Evolutionary conservation across 2,113 vertebrate species (phyloP), one percentile per base, ranked within the genome.

Genomic region (Herpetotheres cachinnans): DNA sequence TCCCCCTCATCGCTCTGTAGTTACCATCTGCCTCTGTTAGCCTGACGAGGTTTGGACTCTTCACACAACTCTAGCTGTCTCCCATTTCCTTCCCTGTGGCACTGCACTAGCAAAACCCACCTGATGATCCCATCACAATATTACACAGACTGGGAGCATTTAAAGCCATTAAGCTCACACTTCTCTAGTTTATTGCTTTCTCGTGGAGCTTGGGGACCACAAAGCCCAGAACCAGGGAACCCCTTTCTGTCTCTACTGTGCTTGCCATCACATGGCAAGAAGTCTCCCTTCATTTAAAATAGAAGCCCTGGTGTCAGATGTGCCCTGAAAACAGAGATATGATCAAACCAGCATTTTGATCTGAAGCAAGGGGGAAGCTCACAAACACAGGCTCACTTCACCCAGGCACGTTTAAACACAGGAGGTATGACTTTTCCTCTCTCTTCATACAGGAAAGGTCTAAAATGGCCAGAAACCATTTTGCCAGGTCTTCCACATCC

Each of bases 261-360:
- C 84, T 95, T 80, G 83, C 82, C 69, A 93, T 77, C 74, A 86
- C 20, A 83, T 22, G 59, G 67, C 85, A 95, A 90, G 69, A 94
- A 96, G 80, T 88, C 14, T 83, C 63, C 91, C 61, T 95, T 96
- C 72, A 86, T 89, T 95, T 93, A 77, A 83, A 94, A 95, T 59
- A 88, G 30, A 96, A 89, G 95, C 85, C 65, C 74, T 69, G 36
- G 59, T 70, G 20, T 95, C 92, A 84, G 90, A 83, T 70, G 78
- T 90, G 90, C 77, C 67, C 65, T 86, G 87, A 93, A 93, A 87
- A 69, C 27, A 85, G 50, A 82, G 55, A 66, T 58, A 85, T 58
- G 36, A 94, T 69, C 80, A 93, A 93, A 95, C 29, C 70, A 90
- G 65, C 76, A 71, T 66, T 95, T 86, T 73, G 91, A 73, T 52